Evolutionary conservation across 2,113 vertebrate genomes (phyloP).

Genomic region (Apodemus speciosus): DNA sequence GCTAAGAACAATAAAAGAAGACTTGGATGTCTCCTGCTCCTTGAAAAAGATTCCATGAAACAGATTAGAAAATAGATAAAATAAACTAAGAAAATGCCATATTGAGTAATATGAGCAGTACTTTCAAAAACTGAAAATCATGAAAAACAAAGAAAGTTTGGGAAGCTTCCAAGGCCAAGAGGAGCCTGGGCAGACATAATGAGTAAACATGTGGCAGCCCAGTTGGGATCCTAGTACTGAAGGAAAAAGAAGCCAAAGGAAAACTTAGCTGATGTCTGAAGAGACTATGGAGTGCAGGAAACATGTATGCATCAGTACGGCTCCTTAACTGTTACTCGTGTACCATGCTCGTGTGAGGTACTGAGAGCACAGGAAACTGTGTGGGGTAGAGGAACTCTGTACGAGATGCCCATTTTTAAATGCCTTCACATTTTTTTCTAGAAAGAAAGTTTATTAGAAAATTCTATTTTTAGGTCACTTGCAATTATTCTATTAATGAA

Average conservation of each 20-base stretch:
- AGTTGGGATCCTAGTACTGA: background rate
- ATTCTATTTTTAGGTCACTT: constrained; percentile 34
- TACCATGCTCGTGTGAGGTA: background rate
- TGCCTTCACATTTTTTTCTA: constrained; percentile 4
- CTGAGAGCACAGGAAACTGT: constrained; percentile 23
- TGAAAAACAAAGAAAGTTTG: constrained; percentile 45
- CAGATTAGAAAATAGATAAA: constrained; percentile 42
- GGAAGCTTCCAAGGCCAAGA: constrained; percentile 36
- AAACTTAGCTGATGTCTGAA: constrained; percentile 4
- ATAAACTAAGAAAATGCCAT: constrained; percentile 28
- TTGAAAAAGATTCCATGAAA: constrained; percentile 45
- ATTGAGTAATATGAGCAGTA: constrained; percentile 25
- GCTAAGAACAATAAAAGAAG: constrained; percentile 41
- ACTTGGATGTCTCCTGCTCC: constrained; percentile 40
- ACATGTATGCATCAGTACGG: background rate
- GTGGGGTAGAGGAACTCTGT: constrained; percentile 1
- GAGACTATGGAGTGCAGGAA: constrained; percentile 5
- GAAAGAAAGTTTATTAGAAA: constrained; percentile 44
- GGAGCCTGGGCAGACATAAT: constrained; percentile 1
- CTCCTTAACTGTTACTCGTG: constrained; percentile 32
- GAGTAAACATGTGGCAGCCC: constrained; percentile 11
- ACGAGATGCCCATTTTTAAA: constrained; percentile 13
- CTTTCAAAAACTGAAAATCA: constrained; percentile 49
- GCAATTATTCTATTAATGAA: constrained; percentile 58
- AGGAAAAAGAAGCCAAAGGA: background rate